Base-by-base conservation (phyloP, 1,140 invertebrate species). In the Cryptotermes secundus region DNA sequence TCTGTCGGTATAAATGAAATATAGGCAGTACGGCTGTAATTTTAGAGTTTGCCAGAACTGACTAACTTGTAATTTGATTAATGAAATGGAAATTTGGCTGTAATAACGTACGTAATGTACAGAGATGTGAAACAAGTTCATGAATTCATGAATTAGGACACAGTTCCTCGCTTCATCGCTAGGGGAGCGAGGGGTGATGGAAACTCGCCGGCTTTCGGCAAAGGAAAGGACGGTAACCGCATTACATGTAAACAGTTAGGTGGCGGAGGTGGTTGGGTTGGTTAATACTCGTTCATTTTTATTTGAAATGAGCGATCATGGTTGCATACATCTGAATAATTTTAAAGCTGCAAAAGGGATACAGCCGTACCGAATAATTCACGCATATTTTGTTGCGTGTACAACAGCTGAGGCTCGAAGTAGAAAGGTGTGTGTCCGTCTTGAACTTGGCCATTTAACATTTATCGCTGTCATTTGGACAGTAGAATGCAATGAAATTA, bases 261-360 rank as follows among this genome's bases (percentile, higher is more conserved):
- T 82, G 26, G 7, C 38, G 38, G 31, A n/a, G 22, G 6, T 45
- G 38, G 14, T 82, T 82, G 31, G 26, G 9, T 38, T 82, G 3
- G 16, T 22, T 6, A 49, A 14, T 49, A 24, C n/a, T 82, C 6
- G 83, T 36, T 83, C 22, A 24, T 72, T 82, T 31, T 82, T 45
- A 34, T 49, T 82, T 81, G 89, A 91, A 90, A 93, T 93, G 93
- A 93, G 92, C 90, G 92, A 93, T 89, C 91, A 91, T 92, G 94
- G 94, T 88, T 96, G 95, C 89, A 92, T 93, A 91, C 95, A 95
- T 91, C 91, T 95, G 87, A 94, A 91, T 90, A 94, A 94, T 91
- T 95, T 95, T 90, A 96, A 96, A 91, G 92, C 92, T 88, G 92
- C 93, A 80, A 93, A 94, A 90, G 95, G 94, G 86, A 92, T 93